Conservation (phyloP, 2,113 vertebrate species). For the Nothobranchius furzeri region DNA sequence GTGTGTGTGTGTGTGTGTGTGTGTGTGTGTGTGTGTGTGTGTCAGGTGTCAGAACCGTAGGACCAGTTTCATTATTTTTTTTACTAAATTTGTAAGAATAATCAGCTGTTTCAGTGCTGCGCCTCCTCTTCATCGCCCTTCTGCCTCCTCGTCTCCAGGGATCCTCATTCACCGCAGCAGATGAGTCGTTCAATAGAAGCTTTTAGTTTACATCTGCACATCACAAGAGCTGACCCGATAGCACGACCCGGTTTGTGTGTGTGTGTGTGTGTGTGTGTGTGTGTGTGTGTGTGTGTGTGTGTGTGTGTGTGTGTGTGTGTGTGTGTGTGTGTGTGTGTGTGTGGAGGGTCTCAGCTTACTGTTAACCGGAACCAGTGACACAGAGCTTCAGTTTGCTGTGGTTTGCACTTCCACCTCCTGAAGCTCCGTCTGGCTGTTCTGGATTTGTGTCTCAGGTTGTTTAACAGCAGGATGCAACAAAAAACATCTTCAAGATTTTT, state of each 20-base stretch:
- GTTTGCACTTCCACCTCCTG: constrained; percentile 39
- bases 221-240: constrained; percentile 68
- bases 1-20: constrained; percentile 2
- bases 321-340: constrained; percentile 16
- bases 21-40: neutral
- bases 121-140: neutral
- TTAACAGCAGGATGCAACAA: neutral
- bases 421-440: neutral
- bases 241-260: constrained; percentile 6
- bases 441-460: neutral
- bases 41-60: neutral
- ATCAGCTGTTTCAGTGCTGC: neutral
- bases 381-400: constrained; percentile 51
- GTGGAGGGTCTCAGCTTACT: constrained; percentile 52
- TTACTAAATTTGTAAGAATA: neutral
- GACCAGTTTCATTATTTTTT: constrained; percentile 25
- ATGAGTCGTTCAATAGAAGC: constrained; percentile 78
- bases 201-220: constrained; percentile 84
- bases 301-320: constrained; percentile 8
- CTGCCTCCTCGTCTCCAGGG: constrained; percentile 23
- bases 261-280: neutral
- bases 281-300: neutral
- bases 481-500: neutral
- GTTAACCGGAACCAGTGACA: constrained; percentile 62
- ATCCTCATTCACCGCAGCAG: constrained; percentile 49